phyloP scores from a whole-genome alignment of 2,113 vertebrate genomes.

The Suricata suricatta region DNA sequence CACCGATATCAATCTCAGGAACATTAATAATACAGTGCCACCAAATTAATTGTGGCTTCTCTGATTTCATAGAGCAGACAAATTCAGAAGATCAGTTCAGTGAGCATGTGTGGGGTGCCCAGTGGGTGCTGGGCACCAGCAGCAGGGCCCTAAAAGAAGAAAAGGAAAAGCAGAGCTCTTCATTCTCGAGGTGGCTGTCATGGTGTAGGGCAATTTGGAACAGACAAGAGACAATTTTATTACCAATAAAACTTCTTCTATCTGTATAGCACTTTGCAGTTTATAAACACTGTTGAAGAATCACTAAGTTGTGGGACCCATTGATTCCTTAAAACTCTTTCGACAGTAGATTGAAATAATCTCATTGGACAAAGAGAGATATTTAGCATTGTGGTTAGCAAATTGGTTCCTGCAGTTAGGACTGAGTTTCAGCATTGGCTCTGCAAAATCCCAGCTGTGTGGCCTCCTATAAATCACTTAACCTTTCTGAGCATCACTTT shows the following conservation, averaged over 20 bases:
- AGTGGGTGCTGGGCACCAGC: background rate
- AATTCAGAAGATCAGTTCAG: background rate
- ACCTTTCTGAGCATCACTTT: background rate
- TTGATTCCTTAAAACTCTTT: background rate
- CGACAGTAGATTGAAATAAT: background rate
- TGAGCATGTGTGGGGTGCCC: background rate
- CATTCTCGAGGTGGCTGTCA: background rate
- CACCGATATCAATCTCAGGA: background rate
- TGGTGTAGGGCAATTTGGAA: background rate
- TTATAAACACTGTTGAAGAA: background rate
- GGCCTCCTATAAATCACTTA: background rate
- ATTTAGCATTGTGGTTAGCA: background rate
- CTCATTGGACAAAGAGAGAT: background rate
- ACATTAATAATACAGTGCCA: background rate
- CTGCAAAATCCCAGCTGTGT: background rate
- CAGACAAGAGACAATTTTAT: background rate
- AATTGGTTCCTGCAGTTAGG: background rate
- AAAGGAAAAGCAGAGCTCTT: background rate
- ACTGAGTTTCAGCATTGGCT: background rate
- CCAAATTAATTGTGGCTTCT: background rate
- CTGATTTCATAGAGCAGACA: background rate
- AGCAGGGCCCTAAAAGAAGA: background rate
- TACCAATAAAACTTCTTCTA: background rate
- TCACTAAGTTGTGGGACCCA: background rate
- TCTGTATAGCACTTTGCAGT: background rate